Conservation (phyloP, 2,113 vertebrate genomes). For the Platysternon megacephalum region DNA sequence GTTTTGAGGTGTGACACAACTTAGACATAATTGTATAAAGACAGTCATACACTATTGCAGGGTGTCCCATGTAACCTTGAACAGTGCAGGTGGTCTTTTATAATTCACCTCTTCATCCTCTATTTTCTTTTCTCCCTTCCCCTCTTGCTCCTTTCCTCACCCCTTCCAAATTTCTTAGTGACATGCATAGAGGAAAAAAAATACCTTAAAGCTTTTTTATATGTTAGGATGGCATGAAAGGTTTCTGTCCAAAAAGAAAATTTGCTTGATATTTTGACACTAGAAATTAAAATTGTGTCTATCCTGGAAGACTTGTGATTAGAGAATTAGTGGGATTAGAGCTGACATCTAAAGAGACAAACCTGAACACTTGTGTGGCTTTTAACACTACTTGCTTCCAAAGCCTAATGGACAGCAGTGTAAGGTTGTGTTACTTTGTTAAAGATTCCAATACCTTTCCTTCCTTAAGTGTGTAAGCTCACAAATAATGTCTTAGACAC, state of each 20-base stretch:
- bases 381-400: not conserved
- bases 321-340: not conserved
- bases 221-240: no score
- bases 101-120: not conserved
- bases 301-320: not conserved
- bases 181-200: no score
- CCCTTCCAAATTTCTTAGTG: not conserved
- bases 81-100: not conserved
- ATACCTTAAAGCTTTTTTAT: no score
- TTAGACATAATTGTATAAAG: accelerated
- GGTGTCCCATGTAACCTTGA: not conserved
- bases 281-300: not conserved
- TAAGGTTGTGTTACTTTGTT: not conserved
- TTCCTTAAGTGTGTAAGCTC: not conserved
- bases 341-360: not conserved
- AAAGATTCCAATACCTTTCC: not conserved
- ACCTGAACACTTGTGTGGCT: not conserved
- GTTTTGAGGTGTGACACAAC: not conserved
- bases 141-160: not conserved
- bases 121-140: not conserved
- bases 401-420: not conserved
- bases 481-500: not conserved
- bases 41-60: not conserved
- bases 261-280: not conserved
- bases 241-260: not conserved